These are phyloP conservation scores for Sitobion miscanthi DNA, from an alignment of 1,140 invertebrate species.

Conservation along the genomic window DNA sequence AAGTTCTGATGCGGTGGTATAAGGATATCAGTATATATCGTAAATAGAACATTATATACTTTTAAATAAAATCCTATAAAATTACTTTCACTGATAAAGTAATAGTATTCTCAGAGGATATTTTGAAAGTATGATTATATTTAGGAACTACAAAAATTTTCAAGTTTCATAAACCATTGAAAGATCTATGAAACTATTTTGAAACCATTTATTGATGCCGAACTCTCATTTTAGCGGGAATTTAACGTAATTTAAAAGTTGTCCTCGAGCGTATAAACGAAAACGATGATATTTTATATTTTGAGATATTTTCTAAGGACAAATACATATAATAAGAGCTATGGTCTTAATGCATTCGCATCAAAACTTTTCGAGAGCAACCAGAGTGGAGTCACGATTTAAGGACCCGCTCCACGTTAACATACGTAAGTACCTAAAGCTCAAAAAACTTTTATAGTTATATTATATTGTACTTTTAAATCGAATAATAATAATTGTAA, in stretches of 20 bases:
- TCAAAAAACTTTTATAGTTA: background rate
- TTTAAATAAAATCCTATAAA: background rate
- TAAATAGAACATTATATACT: background rate
- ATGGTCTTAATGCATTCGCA: background rate
- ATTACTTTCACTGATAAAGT: background rate
- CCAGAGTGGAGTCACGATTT: background rate
- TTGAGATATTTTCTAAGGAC: conserved; percentile 18
- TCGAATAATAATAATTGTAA: background rate
- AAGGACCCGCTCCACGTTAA: background rate
- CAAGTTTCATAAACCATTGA: background rate
- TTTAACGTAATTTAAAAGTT: conserved; percentile 13
- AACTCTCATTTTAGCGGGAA: background rate
- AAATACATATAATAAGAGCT: background rate
- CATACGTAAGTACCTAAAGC: background rate
- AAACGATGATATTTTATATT: background rate
- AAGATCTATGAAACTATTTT: background rate
- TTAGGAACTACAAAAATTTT: background rate
- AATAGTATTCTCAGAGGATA: background rate
- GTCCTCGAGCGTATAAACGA: background rate
- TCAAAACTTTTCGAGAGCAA: conserved; percentile 9
- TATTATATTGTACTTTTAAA: background rate
- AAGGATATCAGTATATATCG: conserved; percentile 4
- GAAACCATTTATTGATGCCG: background rate
- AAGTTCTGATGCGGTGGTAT: background rate
- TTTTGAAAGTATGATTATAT: background rate